These are phyloP conservation scores for Clavelina lepadiformis DNA, from an alignment of 23 tunicate genomes.

Conservation along the genomic window DNA sequence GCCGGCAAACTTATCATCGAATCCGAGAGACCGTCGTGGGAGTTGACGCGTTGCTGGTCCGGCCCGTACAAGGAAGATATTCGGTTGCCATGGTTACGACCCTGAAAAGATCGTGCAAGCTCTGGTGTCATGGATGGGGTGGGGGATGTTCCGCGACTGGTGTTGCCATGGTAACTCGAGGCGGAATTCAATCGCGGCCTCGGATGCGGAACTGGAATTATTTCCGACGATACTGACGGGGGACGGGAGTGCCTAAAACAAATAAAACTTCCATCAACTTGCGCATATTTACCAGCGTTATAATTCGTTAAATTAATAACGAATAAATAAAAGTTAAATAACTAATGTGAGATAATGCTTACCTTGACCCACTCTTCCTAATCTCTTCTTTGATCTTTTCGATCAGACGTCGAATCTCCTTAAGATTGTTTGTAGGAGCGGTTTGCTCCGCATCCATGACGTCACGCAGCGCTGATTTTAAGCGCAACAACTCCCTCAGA, in stretches of 20 bases:
- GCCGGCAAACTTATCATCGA: conserved; percentile 29
- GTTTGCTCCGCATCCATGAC: conserved; percentile 66
- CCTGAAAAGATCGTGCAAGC: conserved; percentile 47
- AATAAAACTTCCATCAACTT: conserved; percentile 33
- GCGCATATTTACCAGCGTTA: conserved; percentile 21
- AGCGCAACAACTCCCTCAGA: conserved; percentile 46
- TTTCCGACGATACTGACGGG: conserved; percentile 30
- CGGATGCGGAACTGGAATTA: conserved; percentile 35
- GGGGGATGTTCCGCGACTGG: conserved; percentile 45
- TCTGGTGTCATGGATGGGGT: conserved; percentile 28
- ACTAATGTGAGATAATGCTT: not conserved
- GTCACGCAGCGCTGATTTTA: conserved; percentile 63
- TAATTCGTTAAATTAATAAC: not conserved
- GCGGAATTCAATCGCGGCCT: conserved; percentile 71
- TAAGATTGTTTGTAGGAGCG: conserved; percentile 65
- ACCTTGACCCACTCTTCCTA: conserved; percentile 45
- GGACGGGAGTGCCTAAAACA: conserved; percentile 23
- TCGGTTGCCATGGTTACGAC: conserved; percentile 26
- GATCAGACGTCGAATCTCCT: conserved; percentile 53
- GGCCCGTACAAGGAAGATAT: too few species aligned
- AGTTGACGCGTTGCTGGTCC: conserved; percentile 30
- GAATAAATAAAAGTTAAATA: not conserved
- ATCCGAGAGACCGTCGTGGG: conserved; percentile 44
- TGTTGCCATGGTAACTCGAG: conserved; percentile 75
- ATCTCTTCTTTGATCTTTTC: conserved; percentile 70